phyloP scores from a whole-genome alignment of 2,888 invertebrate species.

The Amblyteles armatorius region DNA sequence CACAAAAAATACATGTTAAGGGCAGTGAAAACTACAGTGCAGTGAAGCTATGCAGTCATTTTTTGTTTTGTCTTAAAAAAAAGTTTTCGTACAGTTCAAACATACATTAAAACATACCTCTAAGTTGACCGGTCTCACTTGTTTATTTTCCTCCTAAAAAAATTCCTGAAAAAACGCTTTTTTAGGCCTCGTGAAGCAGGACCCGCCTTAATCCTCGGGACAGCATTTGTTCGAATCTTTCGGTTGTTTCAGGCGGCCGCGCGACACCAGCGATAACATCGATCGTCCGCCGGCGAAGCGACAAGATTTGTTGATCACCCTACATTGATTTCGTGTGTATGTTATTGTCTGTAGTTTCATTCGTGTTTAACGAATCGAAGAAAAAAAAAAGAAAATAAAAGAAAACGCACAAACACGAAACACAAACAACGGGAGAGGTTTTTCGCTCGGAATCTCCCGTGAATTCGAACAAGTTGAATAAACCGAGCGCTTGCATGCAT shows the following conservation, averaged over 20 bases:
- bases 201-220: conserved; percentile 20
- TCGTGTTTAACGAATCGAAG: background rate
- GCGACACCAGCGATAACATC: conserved; percentile 49
- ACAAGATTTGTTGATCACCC: conserved; percentile 18
- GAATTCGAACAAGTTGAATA: conserved; percentile 52
- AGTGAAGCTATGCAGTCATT: too few species aligned
- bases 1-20: background rate
- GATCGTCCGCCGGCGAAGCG: conserved; percentile 27
- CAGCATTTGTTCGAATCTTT: conserved; percentile 44
- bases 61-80: too few species aligned
- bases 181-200: too few species aligned
- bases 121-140: too few species aligned
- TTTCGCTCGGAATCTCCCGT: conserved; percentile 40
- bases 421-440: conserved; percentile 17
- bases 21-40: too few species aligned
- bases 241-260: conserved; percentile 23
- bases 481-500: conserved; percentile 26
- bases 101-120: too few species aligned
- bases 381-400: background rate
- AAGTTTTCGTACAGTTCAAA: too few species aligned
- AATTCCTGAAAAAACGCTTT: too few species aligned
- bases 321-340: conserved; percentile 21
- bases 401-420: background rate
- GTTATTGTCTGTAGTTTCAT: conserved; percentile 29
- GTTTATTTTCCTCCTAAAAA: too few species aligned